Evolutionary conservation across 2,888 invertebrate species (phyloP).

Genomic region (Calliscelio sp.): DNA sequence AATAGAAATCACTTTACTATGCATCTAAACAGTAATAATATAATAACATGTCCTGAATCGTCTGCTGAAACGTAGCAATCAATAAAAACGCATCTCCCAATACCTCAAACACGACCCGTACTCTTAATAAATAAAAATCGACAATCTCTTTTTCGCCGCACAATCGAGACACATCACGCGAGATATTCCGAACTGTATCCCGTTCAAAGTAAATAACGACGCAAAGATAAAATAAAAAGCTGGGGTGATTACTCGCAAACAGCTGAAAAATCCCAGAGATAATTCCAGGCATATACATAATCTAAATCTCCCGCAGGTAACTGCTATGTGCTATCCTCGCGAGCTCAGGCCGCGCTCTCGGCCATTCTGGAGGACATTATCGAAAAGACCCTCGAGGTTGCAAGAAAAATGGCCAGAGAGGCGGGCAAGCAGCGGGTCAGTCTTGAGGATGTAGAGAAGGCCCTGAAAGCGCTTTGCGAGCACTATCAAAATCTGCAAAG

Average conservation of each 20-base stretch:
- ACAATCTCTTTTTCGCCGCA: too few species aligned
- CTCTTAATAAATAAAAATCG: too few species aligned
- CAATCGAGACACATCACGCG: background rate
- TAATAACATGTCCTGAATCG: too few species aligned
- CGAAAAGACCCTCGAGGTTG: constrained; percentile 83
- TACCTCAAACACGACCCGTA: too few species aligned
- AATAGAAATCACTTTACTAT: too few species aligned
- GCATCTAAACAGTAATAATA: too few species aligned
- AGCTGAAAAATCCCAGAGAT: constrained; percentile 54
- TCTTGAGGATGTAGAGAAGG: constrained; percentile 81
- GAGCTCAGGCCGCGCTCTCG: constrained; percentile 81
- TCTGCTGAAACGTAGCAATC: too few species aligned
- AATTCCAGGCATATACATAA: constrained; percentile 66
- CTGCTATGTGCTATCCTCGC: constrained; percentile 79
- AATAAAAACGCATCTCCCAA: too few species aligned
- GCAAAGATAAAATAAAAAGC: constrained; percentile 26
- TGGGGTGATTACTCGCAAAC: constrained; percentile 25
- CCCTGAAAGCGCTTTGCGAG: constrained; percentile 81
- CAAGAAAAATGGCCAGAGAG: constrained; percentile 80
- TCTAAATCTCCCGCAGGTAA: constrained; percentile 76
- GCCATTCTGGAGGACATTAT: constrained; percentile 83
- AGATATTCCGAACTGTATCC: background rate
- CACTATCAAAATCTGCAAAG: constrained; percentile 72
- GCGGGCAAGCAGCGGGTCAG: constrained; percentile 81
- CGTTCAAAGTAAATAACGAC: constrained; percentile 26